Percentiles rank a stretch among this genome's conserved stretches.
These are phyloP conservation scores for Aulostomus chinensis DNA, from an alignment of 2,797 vertebrate species.

Conservation along the genomic window DNA sequence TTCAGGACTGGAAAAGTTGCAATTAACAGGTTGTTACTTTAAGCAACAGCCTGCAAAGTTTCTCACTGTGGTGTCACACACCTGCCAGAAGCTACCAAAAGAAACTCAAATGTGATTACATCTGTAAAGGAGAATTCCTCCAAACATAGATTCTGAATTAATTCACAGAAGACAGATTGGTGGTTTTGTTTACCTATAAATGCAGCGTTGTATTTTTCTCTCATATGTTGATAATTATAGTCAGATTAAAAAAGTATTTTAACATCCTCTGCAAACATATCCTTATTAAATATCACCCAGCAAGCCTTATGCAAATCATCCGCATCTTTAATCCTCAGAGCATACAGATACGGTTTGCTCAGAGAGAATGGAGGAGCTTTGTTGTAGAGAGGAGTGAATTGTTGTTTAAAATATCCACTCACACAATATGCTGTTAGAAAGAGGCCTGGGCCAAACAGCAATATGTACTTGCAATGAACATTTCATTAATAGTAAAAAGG, in stretches of 20 bases:
- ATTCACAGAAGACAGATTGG: not conserved
- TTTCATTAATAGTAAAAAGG: no score
- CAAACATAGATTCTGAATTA: conserved; percentile 1
- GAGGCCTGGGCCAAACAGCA: no score
- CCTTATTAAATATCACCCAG: no score
- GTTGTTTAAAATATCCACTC: conserved; percentile 5
- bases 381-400: not conserved
- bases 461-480: no score
- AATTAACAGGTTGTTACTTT: not conserved
- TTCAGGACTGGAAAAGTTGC: not conserved
- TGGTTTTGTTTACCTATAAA: conserved; percentile 3
- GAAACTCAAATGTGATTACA: conserved; percentile 7
- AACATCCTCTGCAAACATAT: not conserved
- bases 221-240: conserved; percentile 5
- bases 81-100: conserved; percentile 32
- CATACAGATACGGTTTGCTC: conserved; percentile 3
- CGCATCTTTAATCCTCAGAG: conserved; percentile 7
- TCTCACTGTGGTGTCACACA: conserved; percentile 14
- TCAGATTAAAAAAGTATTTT: not conserved
- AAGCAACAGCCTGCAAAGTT: conserved; percentile 12
- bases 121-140: not conserved
- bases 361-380: conserved; percentile 1
- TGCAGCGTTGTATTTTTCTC: not conserved
- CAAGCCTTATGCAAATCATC: no score
- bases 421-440: no score